Conservation (phyloP, 2,113 vertebrate species). For the Peromyscus polionotus region DNA sequence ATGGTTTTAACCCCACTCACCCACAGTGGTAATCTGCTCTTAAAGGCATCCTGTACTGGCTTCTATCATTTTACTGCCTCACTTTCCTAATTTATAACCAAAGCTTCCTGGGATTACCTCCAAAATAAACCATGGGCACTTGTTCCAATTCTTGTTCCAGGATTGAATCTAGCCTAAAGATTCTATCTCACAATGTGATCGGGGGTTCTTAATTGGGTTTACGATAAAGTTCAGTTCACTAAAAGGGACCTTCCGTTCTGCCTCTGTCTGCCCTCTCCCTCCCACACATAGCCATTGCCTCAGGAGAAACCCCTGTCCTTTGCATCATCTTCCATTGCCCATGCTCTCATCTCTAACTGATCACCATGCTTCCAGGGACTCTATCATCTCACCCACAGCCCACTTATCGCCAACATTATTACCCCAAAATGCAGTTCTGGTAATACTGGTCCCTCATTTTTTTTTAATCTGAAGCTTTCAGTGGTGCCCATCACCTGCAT, state of each 20-base stretch:
- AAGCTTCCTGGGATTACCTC: constrained; percentile 26
- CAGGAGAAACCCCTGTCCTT: background rate
- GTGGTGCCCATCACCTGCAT: background rate
- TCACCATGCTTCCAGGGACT: background rate
- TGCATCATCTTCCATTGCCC: background rate
- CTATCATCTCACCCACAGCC: background rate
- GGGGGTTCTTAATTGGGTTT: background rate
- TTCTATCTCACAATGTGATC: background rate
- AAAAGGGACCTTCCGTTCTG: background rate
- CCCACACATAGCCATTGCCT: too few species aligned
- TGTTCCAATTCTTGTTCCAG: background rate
- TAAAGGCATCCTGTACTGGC: background rate
- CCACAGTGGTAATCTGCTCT: background rate
- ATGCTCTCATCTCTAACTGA: background rate
- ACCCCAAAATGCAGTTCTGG: background rate
- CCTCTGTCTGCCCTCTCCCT: background rate
- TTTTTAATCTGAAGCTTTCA: background rate
- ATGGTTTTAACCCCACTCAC: background rate
- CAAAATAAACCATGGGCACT: background rate
- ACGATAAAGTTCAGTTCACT: background rate
- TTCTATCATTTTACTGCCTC: background rate
- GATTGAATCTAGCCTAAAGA: constrained; percentile 14
- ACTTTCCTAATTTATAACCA: background rate
- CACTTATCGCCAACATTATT: background rate
- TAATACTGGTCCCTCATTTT: background rate